phyloP scores from a whole-genome alignment of 2,888 invertebrate species.

The Sepiola atlantica region DNA sequence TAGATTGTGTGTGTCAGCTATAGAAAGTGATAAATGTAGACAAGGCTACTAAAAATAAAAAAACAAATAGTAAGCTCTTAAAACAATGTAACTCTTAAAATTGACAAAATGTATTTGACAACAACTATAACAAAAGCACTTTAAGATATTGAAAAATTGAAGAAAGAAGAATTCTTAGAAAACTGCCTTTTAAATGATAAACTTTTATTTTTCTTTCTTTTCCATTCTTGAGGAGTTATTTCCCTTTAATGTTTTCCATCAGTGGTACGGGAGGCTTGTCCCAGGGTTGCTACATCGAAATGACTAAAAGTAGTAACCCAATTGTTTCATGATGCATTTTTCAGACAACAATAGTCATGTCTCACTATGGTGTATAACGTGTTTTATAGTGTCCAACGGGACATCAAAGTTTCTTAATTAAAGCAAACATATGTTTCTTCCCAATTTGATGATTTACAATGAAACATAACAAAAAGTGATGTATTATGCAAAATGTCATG shows the following conservation, averaged over 20 bases:
- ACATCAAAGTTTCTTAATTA: too few relatives aligned
- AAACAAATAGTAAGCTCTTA: not conserved
- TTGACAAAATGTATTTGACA: slow-evolving; percentile 32
- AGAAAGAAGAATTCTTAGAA: not conserved
- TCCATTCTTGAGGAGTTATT: not conserved
- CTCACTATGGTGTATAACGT: too few relatives aligned
- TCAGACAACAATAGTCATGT: too few relatives aligned
- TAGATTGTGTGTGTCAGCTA: not conserved
- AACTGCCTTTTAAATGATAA: not conserved
- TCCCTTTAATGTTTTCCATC: not conserved
- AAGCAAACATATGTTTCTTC: too few relatives aligned
- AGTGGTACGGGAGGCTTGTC: too few relatives aligned
- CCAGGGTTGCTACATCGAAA: not conserved
- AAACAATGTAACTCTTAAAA: not conserved
- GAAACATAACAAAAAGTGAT: too few relatives aligned
- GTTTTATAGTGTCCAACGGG: too few relatives aligned
- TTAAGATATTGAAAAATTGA: slow-evolving; percentile 32
- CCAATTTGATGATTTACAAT: too few relatives aligned
- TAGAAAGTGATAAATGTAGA: not conserved
- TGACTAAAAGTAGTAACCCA: not conserved
- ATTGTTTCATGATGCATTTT: not conserved
- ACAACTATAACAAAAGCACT: not conserved
- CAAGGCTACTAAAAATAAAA: not conserved
- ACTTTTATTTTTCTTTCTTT: not conserved
- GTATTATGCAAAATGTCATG: too few relatives aligned